Conservation (phyloP, 2,113 vertebrate genomes). For the Uropsilus gracilis region DNA sequence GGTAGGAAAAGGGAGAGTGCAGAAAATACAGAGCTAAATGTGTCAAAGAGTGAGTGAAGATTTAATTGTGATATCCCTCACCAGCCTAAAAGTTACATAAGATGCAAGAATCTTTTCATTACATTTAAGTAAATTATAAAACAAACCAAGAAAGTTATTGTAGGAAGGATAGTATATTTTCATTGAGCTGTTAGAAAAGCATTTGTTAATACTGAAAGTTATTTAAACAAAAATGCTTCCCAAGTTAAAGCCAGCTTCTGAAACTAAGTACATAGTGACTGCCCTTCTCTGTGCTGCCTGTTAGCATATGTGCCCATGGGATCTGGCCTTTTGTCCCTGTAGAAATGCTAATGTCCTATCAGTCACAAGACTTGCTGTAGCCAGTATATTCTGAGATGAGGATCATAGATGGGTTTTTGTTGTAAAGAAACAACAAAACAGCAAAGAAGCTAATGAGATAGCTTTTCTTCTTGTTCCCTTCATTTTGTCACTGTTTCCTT, state of each 20-base stretch:
- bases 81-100: background rate
- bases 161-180: conserved; percentile 37
- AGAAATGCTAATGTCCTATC: background rate
- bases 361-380: background rate
- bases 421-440: too few species aligned
- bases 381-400: conserved; percentile 13
- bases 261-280: background rate
- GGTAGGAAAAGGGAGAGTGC: background rate
- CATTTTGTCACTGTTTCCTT: background rate
- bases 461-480: background rate
- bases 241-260: background rate
- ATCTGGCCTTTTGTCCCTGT: background rate
- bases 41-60: background rate
- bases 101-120: conserved; percentile 22
- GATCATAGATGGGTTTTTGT: background rate
- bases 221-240: conserved; percentile 13
- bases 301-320: background rate
- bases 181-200: conserved; percentile 22
- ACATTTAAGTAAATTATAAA: conserved; percentile 46
- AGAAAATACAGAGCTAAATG: background rate
- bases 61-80: background rate
- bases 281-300: background rate
- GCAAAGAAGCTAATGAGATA: conserved; percentile 23
- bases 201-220: conserved; percentile 40
- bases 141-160: conserved; percentile 25